A percentile compares a stretch with the other conserved stretches of the same genome.
Conservation (phyloP, 1,140 invertebrate species). For the Panagrolaimus sp. region DNA sequence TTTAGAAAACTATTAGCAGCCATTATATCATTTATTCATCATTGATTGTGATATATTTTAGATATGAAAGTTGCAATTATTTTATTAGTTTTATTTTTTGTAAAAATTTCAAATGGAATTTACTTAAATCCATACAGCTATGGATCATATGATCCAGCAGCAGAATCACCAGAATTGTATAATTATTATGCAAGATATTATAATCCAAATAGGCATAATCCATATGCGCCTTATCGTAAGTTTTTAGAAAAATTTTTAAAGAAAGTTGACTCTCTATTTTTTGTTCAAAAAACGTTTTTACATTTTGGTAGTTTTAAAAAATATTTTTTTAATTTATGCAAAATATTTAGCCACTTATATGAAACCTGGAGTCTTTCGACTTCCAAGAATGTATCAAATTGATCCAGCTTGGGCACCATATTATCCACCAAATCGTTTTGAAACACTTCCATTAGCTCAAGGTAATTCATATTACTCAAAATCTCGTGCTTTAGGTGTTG, state of each 20-base stretch:
- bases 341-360: neutral
- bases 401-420: neutral
- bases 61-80: too few relatives aligned
- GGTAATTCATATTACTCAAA: neutral
- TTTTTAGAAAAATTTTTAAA: neutral
- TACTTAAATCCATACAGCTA: neutral
- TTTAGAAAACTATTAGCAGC: too few relatives aligned
- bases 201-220: constrained; percentile 11
- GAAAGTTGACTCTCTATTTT: too few relatives aligned
- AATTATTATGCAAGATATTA: constrained; percentile 10
- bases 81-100: neutral
- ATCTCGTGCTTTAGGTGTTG: neutral
- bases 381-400: constrained; percentile 8
- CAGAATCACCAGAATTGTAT: neutral
- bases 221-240: constrained; percentile 12
- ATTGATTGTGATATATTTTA: too few relatives aligned
- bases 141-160: neutral
- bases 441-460: neutral
- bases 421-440: neutral
- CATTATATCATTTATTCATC: too few relatives aligned
- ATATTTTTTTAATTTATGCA: neutral
- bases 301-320: too few relatives aligned
- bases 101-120: neutral
- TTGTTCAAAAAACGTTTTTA: too few relatives aligned
- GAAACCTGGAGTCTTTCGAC: neutral